These are phyloP conservation scores for Plecotus auritus DNA, from an alignment of 2,113 vertebrate genomes.

Conservation along the genomic window DNA sequence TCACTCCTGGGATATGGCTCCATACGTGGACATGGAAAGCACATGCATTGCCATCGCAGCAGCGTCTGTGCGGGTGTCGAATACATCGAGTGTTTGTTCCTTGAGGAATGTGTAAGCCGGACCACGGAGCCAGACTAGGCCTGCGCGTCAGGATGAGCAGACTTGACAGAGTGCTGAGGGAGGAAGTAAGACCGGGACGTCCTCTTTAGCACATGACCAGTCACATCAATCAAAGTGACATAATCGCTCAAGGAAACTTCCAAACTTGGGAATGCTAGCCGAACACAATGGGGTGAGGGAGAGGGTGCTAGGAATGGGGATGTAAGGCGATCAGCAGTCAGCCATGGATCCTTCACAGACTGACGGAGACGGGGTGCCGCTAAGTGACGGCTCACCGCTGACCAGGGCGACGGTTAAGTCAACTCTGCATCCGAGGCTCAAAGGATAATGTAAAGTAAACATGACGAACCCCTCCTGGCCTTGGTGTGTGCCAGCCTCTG, in stretches of 20 bases:
- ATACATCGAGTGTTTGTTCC: background rate
- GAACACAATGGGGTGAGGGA: background rate
- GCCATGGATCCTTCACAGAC: background rate
- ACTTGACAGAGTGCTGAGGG: background rate
- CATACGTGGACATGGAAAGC: background rate
- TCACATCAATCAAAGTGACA: background rate
- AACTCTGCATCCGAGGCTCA: background rate
- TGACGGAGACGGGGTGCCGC: accelerated
- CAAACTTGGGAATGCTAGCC: background rate
- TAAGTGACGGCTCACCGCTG: accelerated
- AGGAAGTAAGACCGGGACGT: background rate
- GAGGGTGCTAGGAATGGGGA: background rate
- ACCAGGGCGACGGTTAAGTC: background rate
- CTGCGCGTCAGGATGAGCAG: background rate
- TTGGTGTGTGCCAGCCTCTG: background rate
- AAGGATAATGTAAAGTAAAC: no score
- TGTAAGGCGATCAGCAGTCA: background rate
- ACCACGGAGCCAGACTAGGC: background rate
- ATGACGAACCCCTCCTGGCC: accelerated
- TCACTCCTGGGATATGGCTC: no score
- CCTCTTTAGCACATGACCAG: background rate
- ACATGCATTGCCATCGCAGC: no score
- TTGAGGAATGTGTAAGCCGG: background rate
- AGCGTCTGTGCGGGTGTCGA: background rate
- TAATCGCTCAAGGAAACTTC: background rate